phyloP scores from a whole-genome alignment of 92 coral and sea anemone species.

The Chrysogorgia sp. region DNA sequence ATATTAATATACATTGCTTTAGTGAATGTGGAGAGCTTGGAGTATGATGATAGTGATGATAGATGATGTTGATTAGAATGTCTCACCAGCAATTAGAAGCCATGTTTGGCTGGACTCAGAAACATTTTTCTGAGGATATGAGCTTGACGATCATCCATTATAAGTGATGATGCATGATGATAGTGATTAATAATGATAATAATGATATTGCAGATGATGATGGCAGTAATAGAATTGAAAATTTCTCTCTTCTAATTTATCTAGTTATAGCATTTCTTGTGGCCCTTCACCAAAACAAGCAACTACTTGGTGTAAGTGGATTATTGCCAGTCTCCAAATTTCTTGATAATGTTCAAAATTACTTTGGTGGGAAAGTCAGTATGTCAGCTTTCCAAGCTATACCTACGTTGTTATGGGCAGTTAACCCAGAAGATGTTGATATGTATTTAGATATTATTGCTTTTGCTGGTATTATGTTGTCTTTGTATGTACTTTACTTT shows the following conservation, averaged over 20 bases:
- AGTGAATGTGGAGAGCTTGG: too few relatives aligned
- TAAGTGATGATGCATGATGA: background rate
- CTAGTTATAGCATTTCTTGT: slow-evolving; percentile 92
- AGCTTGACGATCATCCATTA: too few relatives aligned
- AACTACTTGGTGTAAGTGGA: slow-evolving; percentile 89
- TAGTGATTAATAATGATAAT: too few relatives aligned
- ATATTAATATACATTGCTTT: too few relatives aligned
- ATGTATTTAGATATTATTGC: slow-evolving; percentile 77
- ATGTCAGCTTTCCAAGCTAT: slow-evolving; percentile 78
- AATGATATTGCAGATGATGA: too few relatives aligned
- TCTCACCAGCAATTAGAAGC: too few relatives aligned
- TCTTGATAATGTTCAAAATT: slow-evolving; percentile 66
- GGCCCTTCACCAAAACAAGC: slow-evolving; percentile 90
- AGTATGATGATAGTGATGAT: too few relatives aligned
- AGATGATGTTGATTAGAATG: too few relatives aligned
- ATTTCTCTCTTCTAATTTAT: background rate
- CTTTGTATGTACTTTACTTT: slow-evolving; percentile 69
- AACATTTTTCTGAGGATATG: too few relatives aligned
- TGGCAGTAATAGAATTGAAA: background rate
- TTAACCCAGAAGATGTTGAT: slow-evolving; percentile 71
- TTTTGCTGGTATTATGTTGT: slow-evolving; percentile 73
- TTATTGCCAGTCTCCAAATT: slow-evolving; percentile 84
- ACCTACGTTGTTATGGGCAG: slow-evolving; percentile 79
- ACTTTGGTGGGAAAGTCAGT: slow-evolving; percentile 69
- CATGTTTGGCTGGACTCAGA: too few relatives aligned